phyloP scores from a whole-genome alignment of 2,113 vertebrate species.

The Glaucomys volans region DNA sequence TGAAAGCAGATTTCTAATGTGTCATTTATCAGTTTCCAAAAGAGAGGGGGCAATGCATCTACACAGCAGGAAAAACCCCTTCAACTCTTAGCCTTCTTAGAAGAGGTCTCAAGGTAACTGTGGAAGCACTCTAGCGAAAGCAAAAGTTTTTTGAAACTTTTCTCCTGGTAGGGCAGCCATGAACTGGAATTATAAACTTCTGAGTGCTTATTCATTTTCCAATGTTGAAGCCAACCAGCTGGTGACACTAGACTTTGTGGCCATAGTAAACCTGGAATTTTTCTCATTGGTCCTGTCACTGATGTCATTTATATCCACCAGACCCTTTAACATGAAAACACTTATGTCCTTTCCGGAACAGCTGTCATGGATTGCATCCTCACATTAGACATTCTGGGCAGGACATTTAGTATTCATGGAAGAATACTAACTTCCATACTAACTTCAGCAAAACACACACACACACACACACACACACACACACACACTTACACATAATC shows the following conservation, averaged over 20 bases:
- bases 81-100: neutral
- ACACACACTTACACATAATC: too few species aligned
- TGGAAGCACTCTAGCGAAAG: neutral
- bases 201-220: conserved; percentile 71
- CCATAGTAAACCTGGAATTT: neutral
- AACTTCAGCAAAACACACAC: neutral
- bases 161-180: conserved; percentile 17
- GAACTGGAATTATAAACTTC: conserved; percentile 62
- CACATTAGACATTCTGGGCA: neutral
- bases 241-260: neutral
- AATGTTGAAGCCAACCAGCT: neutral
- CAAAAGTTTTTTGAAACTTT: conserved; percentile 74
- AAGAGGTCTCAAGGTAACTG: neutral
- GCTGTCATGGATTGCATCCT: neutral
- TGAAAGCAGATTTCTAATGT: conserved; percentile 14
- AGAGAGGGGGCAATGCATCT: neutral
- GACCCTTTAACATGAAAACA: neutral
- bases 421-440: neutral
- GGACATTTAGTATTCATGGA: neutral
- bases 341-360: neutral
- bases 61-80: neutral
- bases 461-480: neutral
- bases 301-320: neutral
- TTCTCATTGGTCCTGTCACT: neutral
- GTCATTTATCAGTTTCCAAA: conserved; percentile 1